Evolutionary conservation across 2,888 invertebrate species (phyloP).

Genomic region (Pollenia labialis): DNA sequence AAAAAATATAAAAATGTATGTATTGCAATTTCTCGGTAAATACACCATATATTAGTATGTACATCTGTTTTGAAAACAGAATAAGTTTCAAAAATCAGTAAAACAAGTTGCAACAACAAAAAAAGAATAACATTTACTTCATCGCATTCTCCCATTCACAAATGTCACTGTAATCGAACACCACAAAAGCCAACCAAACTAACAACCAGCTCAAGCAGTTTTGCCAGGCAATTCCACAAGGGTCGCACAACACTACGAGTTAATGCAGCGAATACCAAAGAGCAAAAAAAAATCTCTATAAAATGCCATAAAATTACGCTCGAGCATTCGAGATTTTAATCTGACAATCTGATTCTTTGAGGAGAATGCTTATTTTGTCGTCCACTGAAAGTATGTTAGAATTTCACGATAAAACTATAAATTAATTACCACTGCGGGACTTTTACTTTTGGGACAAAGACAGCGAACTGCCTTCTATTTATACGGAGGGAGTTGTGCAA

Average conservation of each 20-base stretch:
- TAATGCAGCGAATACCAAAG: conserved; percentile 14
- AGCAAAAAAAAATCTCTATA: conserved; percentile 8
- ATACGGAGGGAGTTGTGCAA: conserved; percentile 34
- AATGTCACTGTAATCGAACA: conserved; percentile 76
- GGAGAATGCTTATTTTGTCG: conserved; percentile 65
- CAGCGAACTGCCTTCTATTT: conserved; percentile 20
- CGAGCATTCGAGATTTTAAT: conserved; percentile 62
- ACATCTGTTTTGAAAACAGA: conserved; percentile 74
- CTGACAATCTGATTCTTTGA: conserved; percentile 63
- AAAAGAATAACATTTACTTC: conserved; percentile 45
- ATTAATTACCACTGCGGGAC: conserved; percentile 83
- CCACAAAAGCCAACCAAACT: conserved; percentile 75
- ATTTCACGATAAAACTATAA: conserved; percentile 82
- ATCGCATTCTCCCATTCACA: conserved; percentile 53
- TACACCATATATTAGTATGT: conserved; percentile 33
- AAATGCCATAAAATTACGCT: conserved; percentile 27
- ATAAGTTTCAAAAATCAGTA: conserved; percentile 52
- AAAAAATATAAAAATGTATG: conserved; percentile 14
- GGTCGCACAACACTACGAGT: conserved; percentile 42
- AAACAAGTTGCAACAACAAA: conserved; percentile 62
- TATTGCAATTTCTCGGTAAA: conserved; percentile 63
- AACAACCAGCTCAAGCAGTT: conserved; percentile 52
- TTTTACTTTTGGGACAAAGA: conserved; percentile 77
- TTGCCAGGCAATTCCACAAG: conserved; percentile 14
- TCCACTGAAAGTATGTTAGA: conserved; percentile 65